These are phyloP conservation scores for Nycticebus coucang DNA, from an alignment of 2,113 vertebrate species.

Conservation along the genomic window DNA sequence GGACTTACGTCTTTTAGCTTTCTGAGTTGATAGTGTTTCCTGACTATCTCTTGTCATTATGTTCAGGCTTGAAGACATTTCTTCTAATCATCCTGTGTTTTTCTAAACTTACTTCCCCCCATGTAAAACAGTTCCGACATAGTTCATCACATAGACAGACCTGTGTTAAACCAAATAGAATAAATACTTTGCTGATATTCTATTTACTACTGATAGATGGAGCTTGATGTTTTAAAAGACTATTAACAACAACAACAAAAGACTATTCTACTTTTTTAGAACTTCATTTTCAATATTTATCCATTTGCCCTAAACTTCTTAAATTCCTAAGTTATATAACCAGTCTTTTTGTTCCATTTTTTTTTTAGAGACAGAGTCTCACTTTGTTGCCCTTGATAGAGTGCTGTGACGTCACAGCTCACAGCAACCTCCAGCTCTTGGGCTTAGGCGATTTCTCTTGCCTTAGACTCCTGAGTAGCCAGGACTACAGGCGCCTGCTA, in stretches of 20 bases:
- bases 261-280: not conserved
- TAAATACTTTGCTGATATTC: not conserved
- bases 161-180: not conserved
- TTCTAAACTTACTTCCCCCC: not conserved
- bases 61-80: not conserved
- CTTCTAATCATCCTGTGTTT: not conserved
- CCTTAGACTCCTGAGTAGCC: too few species aligned
- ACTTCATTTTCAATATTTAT: not conserved
- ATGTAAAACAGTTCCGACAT: not conserved
- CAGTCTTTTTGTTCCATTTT: not conserved
- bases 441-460: too few species aligned
- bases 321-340: not conserved
- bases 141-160: not conserved
- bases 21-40: not conserved
- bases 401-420: too few species aligned
- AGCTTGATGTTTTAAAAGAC: not conserved
- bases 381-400: too few species aligned
- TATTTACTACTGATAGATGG: not conserved
- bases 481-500: too few species aligned
- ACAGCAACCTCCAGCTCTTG: too few species aligned
- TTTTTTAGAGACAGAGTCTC: too few species aligned
- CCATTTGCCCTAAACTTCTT: not conserved
- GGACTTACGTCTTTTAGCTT: conserved; percentile 49
- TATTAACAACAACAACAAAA: not conserved
- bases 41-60: not conserved